Conservation (phyloP, 2,888 invertebrate genomes). For the Diabrotica balteata region DNA sequence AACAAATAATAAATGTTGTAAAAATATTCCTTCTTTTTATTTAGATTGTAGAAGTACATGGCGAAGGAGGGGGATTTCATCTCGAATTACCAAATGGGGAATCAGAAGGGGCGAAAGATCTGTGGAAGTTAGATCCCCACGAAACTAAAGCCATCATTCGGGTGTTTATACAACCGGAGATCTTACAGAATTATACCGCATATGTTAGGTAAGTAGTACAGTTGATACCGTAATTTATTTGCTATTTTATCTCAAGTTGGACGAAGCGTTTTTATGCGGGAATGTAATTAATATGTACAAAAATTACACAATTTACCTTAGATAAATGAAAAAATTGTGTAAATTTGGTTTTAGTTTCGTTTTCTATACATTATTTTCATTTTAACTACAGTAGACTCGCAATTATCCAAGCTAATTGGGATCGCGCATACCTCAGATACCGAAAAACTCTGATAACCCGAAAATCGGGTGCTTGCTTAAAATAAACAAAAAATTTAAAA, state of each 20-base stretch:
- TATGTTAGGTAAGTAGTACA: conserved; percentile 70
- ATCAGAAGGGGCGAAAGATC: conserved; percentile 77
- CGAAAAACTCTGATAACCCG: too few species aligned
- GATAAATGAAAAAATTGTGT: background rate
- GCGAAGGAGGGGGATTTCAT: conserved; percentile 89
- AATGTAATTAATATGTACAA: background rate
- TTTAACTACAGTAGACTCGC: too few species aligned
- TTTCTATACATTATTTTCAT: background rate
- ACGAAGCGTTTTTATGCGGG: too few species aligned
- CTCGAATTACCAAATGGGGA: conserved; percentile 84
- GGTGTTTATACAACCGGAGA: conserved; percentile 79
- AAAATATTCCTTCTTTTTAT: conserved; percentile 35
- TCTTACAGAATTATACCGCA: conserved; percentile 83
- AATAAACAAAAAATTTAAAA: too few species aligned
- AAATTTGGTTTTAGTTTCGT: background rate
- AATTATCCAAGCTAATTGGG: too few species aligned
- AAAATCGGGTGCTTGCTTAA: too few species aligned
- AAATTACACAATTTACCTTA: too few species aligned
- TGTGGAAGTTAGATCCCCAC: conserved; percentile 93
- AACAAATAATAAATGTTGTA: too few species aligned
- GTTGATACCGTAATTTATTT: background rate
- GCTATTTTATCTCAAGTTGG: background rate
- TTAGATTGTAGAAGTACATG: conserved; percentile 80
- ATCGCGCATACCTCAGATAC: too few species aligned
- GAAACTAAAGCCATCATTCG: conserved; percentile 87